Conservation (phyloP, 2,888 invertebrate genomes). For the Drosophila nigricruria region DNA sequence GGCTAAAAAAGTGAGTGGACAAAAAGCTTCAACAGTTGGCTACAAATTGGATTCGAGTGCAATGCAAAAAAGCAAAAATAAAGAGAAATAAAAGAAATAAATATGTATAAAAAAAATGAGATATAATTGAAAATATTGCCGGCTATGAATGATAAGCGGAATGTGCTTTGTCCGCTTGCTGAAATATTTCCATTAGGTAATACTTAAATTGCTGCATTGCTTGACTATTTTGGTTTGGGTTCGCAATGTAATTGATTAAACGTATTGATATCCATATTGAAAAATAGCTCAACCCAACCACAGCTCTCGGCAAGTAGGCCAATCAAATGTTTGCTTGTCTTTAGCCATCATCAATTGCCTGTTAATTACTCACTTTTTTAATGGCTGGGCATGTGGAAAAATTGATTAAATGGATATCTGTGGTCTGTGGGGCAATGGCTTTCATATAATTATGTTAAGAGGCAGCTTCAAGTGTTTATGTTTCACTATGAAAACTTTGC, state of each 20-base stretch:
- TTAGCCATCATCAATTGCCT: conserved; percentile 6
- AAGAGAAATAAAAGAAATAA: background rate
- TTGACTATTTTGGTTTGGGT: background rate
- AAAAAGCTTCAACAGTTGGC: conserved; percentile 37
- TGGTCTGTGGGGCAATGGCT: background rate
- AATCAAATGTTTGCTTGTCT: conserved; percentile 23
- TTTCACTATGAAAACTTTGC: background rate
- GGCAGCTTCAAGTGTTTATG: background rate
- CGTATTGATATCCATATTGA: conserved; percentile 7
- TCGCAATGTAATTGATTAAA: conserved; percentile 13
- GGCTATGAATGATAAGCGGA: conserved; percentile 26
- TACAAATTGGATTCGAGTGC: conserved; percentile 39
- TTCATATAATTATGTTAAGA: background rate
- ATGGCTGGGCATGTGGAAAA: conserved; percentile 18
- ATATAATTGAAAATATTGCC: conserved; percentile 45
- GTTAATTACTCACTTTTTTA: conserved; percentile 44
- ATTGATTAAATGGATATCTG: conserved; percentile 34
- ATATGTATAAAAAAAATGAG: background rate
- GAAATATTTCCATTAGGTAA: background rate
- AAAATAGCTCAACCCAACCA: background rate
- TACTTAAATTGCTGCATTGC: background rate
- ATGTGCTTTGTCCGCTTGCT: conserved; percentile 12
- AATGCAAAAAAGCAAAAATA: background rate
- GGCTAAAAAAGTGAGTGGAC: conserved; percentile 27
- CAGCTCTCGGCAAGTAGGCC: background rate